Evolutionary conservation across 92 coral and sea anemone species (phyloP).

Genomic region (Phymanthus crucifer): DNA sequence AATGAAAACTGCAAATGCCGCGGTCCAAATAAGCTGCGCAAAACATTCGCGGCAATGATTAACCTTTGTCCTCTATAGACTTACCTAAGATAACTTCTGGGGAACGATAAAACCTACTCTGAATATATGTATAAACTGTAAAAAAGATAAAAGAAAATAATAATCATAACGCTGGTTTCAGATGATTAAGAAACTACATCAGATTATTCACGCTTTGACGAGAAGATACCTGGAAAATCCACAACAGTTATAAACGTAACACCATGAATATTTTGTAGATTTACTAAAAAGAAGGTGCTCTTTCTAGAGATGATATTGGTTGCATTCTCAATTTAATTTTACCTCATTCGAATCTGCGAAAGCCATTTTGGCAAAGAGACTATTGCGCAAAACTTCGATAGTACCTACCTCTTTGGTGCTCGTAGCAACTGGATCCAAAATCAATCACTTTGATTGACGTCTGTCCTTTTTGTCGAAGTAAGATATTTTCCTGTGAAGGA

Average conservation of each 20-base stretch:
- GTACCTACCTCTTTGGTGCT: slow-evolving; percentile 84
- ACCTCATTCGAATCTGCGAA: too few species aligned
- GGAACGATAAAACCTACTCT: slow-evolving; percentile 96
- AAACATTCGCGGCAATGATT: too few species aligned
- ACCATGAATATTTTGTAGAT: too few species aligned
- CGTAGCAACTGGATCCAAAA: slow-evolving; percentile 95
- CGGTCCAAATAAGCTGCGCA: too few species aligned
- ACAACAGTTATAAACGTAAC: neutral
- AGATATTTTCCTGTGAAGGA: slow-evolving; percentile 43
- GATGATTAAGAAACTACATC: neutral
- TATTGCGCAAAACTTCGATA: too few species aligned
- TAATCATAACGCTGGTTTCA: neutral
- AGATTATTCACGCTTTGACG: too few species aligned
- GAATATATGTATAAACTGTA: slow-evolving; percentile 94
- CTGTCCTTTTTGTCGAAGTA: slow-evolving; percentile 80
- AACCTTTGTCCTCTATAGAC: neutral
- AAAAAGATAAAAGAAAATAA: neutral
- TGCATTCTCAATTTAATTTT: too few species aligned
- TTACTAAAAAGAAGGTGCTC: too few species aligned
- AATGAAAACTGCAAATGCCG: too few species aligned
- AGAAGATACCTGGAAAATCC: neutral
- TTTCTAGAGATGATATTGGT: too few species aligned
- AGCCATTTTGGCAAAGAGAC: too few species aligned
- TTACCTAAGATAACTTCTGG: slow-evolving; percentile 94
- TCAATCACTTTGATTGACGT: slow-evolving; percentile 93